Percentiles rank a stretch among this genome's conserved stretches.
Conservation (phyloP, 2,888 invertebrate species). For the Eustalomyia histrio region DNA sequence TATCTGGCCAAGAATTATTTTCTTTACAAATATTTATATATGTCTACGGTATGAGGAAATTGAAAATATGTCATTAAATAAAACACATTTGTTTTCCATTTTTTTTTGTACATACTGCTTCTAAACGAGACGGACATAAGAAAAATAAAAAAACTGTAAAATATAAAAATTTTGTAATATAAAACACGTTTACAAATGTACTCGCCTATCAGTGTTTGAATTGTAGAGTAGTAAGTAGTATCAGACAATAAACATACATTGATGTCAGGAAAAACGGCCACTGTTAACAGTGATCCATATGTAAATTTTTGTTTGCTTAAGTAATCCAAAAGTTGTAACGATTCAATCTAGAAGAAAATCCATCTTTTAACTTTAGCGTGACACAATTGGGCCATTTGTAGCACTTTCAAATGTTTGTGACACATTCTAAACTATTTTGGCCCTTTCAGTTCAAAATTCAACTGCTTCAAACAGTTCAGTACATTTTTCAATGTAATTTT, state of each 20-base stretch:
- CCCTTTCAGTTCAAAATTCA: no score
- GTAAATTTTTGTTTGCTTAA: no score
- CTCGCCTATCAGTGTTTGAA: neutral
- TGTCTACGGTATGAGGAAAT: constrained; percentile 6
- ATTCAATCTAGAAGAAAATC: no score
- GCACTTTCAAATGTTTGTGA: no score
- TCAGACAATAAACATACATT: neutral
- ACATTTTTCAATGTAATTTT: no score
- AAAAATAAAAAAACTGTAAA: constrained; percentile 3
- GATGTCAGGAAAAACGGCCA: neutral
- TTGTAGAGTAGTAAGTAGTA: neutral
- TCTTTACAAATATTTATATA: neutral
- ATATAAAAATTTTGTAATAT: no score
- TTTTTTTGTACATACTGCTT: neutral
- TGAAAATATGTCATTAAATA: neutral
- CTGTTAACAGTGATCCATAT: no score
- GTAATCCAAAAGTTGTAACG: no score
- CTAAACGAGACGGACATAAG: constrained; percentile 3
- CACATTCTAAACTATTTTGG: no score
- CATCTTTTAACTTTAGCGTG: no score
- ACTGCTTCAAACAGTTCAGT: no score
- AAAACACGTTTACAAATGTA: constrained; percentile 7
- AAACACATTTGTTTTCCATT: neutral
- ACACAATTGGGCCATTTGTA: no score
- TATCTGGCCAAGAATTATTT: neutral